These are phyloP conservation scores for Cosmia pyralina DNA, from an alignment of 2,888 invertebrate species.

Conservation along the genomic window DNA sequence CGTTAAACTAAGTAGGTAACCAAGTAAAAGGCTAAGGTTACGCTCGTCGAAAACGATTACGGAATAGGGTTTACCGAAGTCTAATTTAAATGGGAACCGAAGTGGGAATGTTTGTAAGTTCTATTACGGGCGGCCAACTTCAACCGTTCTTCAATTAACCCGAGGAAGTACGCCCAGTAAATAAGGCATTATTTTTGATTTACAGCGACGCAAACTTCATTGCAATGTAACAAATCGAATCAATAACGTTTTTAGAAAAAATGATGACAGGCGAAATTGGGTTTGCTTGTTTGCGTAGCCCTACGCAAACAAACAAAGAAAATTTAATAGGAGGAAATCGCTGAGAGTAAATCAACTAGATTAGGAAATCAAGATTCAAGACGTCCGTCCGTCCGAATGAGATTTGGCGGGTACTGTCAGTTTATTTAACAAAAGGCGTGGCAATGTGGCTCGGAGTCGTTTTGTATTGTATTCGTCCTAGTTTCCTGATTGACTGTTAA, in stretches of 20 bases:
- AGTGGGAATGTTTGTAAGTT: conserved; percentile 46
- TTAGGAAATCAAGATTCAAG: conserved; percentile 63
- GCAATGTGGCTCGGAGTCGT: conserved; percentile 10
- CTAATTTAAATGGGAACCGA: conserved; percentile 48
- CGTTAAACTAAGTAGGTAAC: conserved; percentile 24
- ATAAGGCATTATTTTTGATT: conserved; percentile 47
- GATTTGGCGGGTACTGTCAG: conserved; percentile 30
- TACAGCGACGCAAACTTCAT: conserved; percentile 44
- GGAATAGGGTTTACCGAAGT: conserved; percentile 29
- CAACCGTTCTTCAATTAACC: conserved; percentile 40
- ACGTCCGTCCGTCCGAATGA: conserved; percentile 27
- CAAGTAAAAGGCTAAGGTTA: conserved; percentile 14
- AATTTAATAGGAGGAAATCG: conserved; percentile 67
- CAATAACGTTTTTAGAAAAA: conserved; percentile 61
- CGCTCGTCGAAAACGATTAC: conserved; percentile 34
- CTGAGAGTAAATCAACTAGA: conserved; percentile 52
- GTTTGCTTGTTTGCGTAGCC: conserved; percentile 66
- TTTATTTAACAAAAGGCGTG: conserved; percentile 29
- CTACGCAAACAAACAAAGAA: conserved; percentile 56
- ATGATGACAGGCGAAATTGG: conserved; percentile 68
- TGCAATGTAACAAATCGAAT: conserved; percentile 58
- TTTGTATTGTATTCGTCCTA: conserved; percentile 55
- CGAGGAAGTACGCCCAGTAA: conserved; percentile 47
- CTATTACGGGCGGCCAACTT: conserved; percentile 45
- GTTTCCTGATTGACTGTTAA: conserved; percentile 64